Evolutionary conservation across 2,113 vertebrate species (phyloP).

Genomic region (Halcyon malimbica): DNA sequence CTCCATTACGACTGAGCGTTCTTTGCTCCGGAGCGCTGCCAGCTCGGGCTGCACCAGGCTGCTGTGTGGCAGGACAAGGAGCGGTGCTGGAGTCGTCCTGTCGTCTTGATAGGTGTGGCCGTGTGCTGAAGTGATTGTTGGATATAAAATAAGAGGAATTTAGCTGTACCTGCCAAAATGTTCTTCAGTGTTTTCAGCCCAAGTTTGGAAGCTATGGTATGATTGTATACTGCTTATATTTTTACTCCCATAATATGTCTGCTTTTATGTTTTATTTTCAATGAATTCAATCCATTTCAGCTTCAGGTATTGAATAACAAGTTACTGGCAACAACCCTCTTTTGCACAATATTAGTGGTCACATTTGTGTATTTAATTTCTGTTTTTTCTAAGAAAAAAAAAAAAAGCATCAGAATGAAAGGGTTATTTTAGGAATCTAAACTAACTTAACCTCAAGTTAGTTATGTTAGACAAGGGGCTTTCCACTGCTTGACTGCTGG

Average conservation of each 20-base stretch:
- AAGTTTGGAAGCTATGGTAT: neutral
- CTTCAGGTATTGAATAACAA: neutral
- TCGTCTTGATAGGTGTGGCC: neutral
- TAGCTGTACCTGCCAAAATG: neutral
- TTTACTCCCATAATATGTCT: neutral
- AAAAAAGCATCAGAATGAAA: neutral
- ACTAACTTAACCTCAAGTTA: conserved; percentile 7
- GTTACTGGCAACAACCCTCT: neutral
- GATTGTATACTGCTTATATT: neutral
- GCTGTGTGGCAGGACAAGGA: neutral
- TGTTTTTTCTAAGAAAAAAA: neutral
- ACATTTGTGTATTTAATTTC: conserved; percentile 5
- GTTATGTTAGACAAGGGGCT: conserved; percentile 25
- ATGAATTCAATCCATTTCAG: neutral
- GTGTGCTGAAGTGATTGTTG: neutral
- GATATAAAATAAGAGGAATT: neutral
- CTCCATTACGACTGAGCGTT: neutral
- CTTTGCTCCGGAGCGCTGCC: neutral
- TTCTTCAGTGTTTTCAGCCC: neutral
- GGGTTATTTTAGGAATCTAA: conserved; percentile 26
- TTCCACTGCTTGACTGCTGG: neutral
- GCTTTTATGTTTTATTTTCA: neutral
- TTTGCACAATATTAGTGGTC: neutral
- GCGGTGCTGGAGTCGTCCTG: neutral
- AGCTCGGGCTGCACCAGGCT: neutral